Conservation (phyloP, 2,888 invertebrate species). For the Drosophila gaucha region DNA sequence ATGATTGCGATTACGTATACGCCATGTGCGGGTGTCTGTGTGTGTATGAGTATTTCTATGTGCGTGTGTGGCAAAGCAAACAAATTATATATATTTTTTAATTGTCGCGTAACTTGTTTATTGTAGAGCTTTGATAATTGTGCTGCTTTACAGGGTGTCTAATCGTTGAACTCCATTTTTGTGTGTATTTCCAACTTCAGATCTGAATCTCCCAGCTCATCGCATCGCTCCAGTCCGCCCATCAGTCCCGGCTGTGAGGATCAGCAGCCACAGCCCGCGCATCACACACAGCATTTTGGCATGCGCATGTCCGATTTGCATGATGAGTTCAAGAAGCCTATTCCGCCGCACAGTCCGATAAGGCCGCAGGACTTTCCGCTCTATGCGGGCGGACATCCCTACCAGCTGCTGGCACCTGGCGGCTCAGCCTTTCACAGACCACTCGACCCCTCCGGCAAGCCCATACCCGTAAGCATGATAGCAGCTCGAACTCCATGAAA, state of each 20-base stretch:
- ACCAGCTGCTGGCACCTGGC: slow-evolving; percentile 85
- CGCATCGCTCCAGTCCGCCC: slow-evolving; percentile 91
- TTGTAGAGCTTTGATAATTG: slow-evolving; percentile 61
- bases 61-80: slow-evolving; percentile 59
- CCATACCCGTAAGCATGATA: slow-evolving; percentile 82
- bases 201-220: slow-evolving; percentile 86
- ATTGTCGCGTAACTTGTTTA: slow-evolving; percentile 59
- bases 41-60: slow-evolving; percentile 20
- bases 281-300: slow-evolving; percentile 74
- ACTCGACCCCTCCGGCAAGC: slow-evolving; percentile 85
- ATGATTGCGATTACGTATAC: slow-evolving; percentile 66
- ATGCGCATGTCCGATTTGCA: slow-evolving; percentile 85
- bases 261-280: slow-evolving; percentile 82
- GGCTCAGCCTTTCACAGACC: slow-evolving; percentile 87
- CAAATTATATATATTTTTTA: slow-evolving; percentile 76
- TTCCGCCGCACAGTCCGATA: slow-evolving; percentile 84
- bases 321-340: slow-evolving; percentile 84
- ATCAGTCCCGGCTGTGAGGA: slow-evolving; percentile 95
- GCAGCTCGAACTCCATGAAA: fast-evolving
- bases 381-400: slow-evolving; percentile 85
- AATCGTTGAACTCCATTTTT: background rate
- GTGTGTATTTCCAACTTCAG: slow-evolving; percentile 65
- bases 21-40: slow-evolving; percentile 24
- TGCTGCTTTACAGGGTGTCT: slow-evolving; percentile 49
- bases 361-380: slow-evolving; percentile 84